Conservation (phyloP, 1,140 invertebrate species). For the Drosophila subobscura region DNA sequence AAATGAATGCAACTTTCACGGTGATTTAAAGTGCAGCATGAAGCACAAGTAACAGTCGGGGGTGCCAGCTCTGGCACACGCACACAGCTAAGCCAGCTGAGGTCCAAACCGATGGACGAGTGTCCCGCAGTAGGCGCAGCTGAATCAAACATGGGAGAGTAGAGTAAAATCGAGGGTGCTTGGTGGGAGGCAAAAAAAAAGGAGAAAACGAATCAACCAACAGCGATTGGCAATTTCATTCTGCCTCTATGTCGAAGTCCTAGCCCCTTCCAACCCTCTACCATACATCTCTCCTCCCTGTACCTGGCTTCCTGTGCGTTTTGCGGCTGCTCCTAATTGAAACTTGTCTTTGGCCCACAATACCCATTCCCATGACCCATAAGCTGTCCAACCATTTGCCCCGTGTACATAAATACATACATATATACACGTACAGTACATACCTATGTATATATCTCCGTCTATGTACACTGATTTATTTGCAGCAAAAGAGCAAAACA, state of each 20-base stretch:
- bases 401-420: too few relatives aligned
- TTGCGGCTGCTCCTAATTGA: constrained; percentile 23
- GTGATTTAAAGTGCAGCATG: too few relatives aligned
- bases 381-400: not conserved
- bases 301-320: constrained; percentile 6
- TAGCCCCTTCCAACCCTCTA: too few relatives aligned
- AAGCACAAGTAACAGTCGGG: too few relatives aligned
- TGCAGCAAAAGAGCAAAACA: too few relatives aligned
- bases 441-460: too few relatives aligned
- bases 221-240: constrained; percentile 44
- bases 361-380: constrained; percentile 2
- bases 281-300: too few relatives aligned
- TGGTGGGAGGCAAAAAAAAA: constrained; percentile 5
- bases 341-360: constrained; percentile 22
- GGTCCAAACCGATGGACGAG: constrained; percentile 25
- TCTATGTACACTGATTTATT: too few relatives aligned
- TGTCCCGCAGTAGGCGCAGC: constrained; percentile 7
- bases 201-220: constrained; percentile 30
- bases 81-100: not conserved
- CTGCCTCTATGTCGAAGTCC: not conserved
- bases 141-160: not conserved
- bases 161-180: not conserved
- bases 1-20: too few relatives aligned
- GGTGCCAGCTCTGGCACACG: too few relatives aligned
- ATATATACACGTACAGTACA: too few relatives aligned